Base-by-base conservation (phyloP, 1,140 invertebrate species). In the Centruroides vittatus region DNA sequence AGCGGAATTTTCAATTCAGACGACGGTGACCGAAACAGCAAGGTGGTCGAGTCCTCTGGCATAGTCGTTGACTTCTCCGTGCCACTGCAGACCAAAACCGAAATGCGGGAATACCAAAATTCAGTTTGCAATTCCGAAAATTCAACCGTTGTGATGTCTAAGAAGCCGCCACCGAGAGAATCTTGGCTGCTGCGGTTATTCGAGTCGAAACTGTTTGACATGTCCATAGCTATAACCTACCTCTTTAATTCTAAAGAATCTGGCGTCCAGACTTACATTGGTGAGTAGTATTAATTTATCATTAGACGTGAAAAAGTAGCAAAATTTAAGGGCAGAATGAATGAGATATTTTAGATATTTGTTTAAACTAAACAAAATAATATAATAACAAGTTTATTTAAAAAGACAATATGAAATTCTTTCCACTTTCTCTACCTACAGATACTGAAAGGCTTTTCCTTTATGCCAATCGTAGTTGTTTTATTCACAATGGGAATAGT, bases 201-300 rank as follows among this genome's bases (percentile, higher is more conserved):
- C 71, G 93, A 98, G 75, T 95, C 93, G 65, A 92, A 91, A 78
- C 80, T 95, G 59, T 99, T 98, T 74, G 90, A 97, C 73, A 95
- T 97, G 82, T 89, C 89, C 61, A 95, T 98, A 81, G 94, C 93
- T 35, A 92, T 98, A 70, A 89, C 89, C 71, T 98, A 99, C 81
- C 78, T 99, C 47, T 97, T 93, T 71, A 95, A 95, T 73, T 95
- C 93, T n/a, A 98, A 98, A 76, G 94, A 98, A 74, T 88, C 91
- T 34, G 94, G 93, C 55, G 93, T 98, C 55, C 88, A 95, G 70
- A 89, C 87, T 67, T 98, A 98, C 75, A 83, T 96, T 73, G 93
- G 91, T 83, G 72, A 76, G 75, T 72, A 35, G 23, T 54, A 9
- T 23, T 23, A 23, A 23, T 23, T 23, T 23, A 23, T 49, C 48